Base-by-base conservation (phyloP, 2,888 invertebrate genomes). In the Suillia variegata region DNA sequence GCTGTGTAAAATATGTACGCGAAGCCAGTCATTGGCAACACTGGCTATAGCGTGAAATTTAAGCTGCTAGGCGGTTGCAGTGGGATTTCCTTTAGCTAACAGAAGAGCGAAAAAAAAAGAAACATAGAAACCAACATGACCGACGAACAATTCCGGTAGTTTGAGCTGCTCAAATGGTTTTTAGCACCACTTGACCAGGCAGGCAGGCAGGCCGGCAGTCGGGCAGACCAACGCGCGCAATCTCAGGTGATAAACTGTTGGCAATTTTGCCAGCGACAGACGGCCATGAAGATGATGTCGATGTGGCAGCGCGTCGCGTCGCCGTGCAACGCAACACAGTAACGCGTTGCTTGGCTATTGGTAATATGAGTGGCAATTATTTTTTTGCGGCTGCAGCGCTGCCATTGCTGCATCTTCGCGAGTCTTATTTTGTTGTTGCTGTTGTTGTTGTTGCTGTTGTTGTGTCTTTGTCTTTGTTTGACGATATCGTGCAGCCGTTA, bases 1-100 rank as follows among this genome's bases (percentile, higher is more conserved):
- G 21, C 56, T 52, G 48, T 60, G 38, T 58, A 33, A 58, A 48
- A 49, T 58, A 53, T 58, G 47, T 31, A 15, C 38, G 26, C 21
- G n/a, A 13, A 31, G n/a, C 20, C 18, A 45, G 38, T 45, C 6
- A 20, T 45, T 21, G 10, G 22, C 20, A 26, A 48, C 21, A 17
- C 21, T 12, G 22, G 2, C 54, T 33, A 18, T 26, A 56, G 61
- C 61, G 51, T 58, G 61, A 61, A 61, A 61, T 54, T 26, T 33
- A 21, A 61, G 57, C 45, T 47, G 57, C 49, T 56, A 12, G 31
- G 20, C 45, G 2, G 45, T 2, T 18, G 45, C 45, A 17, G 45
- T 50, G n/a, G 38, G 13, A 38, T 38, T 38, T 38, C 6, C 6
- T 10, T 38, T 38, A 31, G 57, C 47, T 49, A 48, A n/a, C n/a